These are phyloP conservation scores for Palythoa heliodiscus DNA, from an alignment of 92 coral and sea anemone genomes.

Conservation along the genomic window DNA sequence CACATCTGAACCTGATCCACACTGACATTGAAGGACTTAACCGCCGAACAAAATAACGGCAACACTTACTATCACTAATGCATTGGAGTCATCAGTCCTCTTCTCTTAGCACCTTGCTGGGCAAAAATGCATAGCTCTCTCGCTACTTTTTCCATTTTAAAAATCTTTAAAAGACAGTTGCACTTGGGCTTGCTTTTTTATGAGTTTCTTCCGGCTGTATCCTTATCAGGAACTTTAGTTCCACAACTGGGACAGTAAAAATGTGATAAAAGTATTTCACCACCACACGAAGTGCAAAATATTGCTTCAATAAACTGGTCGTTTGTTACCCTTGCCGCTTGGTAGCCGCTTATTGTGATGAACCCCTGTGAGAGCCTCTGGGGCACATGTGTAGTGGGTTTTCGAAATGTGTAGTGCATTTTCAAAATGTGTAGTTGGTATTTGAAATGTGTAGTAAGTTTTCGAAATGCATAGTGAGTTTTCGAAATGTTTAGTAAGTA, in stretches of 20 bases:
- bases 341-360: background rate
- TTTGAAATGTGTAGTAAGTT: no score
- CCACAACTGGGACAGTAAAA: slow-evolving; percentile 48
- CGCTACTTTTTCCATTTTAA: background rate
- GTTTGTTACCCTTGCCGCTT: no score
- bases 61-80: background rate
- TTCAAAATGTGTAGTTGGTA: no score
- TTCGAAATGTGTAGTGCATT: no score
- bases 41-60: background rate
- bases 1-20: background rate
- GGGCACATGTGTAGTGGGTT: background rate
- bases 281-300: slow-evolving; percentile 37
- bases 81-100: background rate
- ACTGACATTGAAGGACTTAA: background rate
- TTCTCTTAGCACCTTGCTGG: slow-evolving; percentile 12
- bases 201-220: background rate
- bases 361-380: background rate
- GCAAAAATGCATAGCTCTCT: background rate
- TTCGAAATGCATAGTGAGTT: no score
- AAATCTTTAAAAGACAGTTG: background rate
- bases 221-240: slow-evolving; percentile 16
- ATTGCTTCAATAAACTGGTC: background rate
- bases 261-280: slow-evolving; percentile 13
- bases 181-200: slow-evolving; percentile 2
- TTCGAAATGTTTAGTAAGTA: no score